A percentile compares a stretch with the other conserved stretches of the same genome.
Evolutionary conservation across 64 coral and sea anemone species (phyloP).

Genomic region (Pocillopora verrucosa): DNA sequence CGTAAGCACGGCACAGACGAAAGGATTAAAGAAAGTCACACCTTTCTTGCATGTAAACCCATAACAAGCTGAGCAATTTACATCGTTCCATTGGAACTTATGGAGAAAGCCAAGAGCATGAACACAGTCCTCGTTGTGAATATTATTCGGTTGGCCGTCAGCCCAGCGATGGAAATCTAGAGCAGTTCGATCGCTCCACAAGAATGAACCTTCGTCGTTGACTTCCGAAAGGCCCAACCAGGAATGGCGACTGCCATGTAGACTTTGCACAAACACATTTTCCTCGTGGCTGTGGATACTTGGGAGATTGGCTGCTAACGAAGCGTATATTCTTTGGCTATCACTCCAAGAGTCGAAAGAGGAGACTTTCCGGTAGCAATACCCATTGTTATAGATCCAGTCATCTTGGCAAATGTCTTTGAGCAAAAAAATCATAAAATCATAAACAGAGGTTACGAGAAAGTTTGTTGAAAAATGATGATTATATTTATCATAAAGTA

Average conservation of each 20-base stretch:
- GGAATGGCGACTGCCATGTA: background rate
- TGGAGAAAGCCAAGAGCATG: conserved; percentile 13
- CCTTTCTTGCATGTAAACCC: conserved; percentile 57
- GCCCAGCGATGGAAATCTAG: conserved; percentile 50
- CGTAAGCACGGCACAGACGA: too few species aligned
- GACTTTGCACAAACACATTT: conserved; percentile 58
- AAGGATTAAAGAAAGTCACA: background rate
- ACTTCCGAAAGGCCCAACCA: conserved; percentile 48
- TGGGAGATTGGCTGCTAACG: conserved; percentile 12
- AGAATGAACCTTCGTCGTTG: conserved; percentile 28
- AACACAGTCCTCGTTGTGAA: conserved; percentile 38
- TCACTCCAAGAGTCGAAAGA: conserved; percentile 42
- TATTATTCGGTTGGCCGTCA: background rate
- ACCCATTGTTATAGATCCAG: conserved; percentile 50
- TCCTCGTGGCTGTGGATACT: conserved; percentile 23
- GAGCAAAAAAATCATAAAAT: too few species aligned
- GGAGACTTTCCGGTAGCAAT: background rate
- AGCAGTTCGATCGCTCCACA: conserved; percentile 5
- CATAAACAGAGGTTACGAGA: too few species aligned
- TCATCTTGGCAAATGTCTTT: conserved; percentile 12
- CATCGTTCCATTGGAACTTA: conserved; percentile 35
- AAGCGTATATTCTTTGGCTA: background rate
- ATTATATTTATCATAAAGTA: too few species aligned
- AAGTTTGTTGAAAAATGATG: too few species aligned
- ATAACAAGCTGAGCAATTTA: conserved; percentile 41